Conservation (phyloP, 2,797 vertebrate species). For the Austrolebias charrua region DNA sequence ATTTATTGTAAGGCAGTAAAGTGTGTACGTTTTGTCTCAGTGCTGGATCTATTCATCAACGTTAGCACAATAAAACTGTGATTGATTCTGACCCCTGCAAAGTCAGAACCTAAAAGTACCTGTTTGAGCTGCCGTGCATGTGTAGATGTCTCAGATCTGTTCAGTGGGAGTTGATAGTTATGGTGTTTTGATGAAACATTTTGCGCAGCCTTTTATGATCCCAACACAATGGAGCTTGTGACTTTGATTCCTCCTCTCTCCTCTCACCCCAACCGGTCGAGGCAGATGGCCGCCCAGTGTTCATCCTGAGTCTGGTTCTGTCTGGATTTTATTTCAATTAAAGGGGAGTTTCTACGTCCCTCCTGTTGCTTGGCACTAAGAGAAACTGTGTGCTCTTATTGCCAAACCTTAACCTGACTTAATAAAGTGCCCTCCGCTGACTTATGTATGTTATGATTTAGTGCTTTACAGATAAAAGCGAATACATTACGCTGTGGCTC, state of each 20-base stretch:
- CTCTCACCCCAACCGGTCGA: slow-evolving; percentile 20
- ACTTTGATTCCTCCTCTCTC: slow-evolving; percentile 23
- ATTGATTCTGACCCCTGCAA: slow-evolving; percentile 2
- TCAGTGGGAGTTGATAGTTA: slow-evolving; percentile 2
- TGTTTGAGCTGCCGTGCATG: not conserved
- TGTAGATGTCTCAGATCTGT: slow-evolving; percentile 1
- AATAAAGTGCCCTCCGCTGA: slow-evolving; percentile 2
- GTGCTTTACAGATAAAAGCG: not conserved
- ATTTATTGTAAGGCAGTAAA: slow-evolving; percentile 16
- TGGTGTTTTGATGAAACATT: slow-evolving; percentile 16
- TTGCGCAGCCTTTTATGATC: slow-evolving; percentile 10
- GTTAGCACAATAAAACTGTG: slow-evolving; percentile 1
- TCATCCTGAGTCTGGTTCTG: slow-evolving; percentile 19
- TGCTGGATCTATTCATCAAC: slow-evolving; percentile 9
- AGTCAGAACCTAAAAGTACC: slow-evolving; percentile 7
- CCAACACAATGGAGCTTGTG: slow-evolving; percentile 4
- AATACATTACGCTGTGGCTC: not conserved
- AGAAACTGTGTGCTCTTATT: slow-evolving; percentile 1
- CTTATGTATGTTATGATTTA: slow-evolving; percentile 2
- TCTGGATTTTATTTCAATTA: slow-evolving; percentile 18
- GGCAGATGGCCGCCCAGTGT: slow-evolving; percentile 28
- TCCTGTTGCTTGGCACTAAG: slow-evolving; percentile 15
- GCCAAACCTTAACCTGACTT: not conserved
- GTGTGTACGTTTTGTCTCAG: slow-evolving; percentile 3
- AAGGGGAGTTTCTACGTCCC: slow-evolving; percentile 10